Evolutionary conservation across 1,140 invertebrate genomes (phyloP).

Genomic region (Monochamus saltuarius): DNA sequence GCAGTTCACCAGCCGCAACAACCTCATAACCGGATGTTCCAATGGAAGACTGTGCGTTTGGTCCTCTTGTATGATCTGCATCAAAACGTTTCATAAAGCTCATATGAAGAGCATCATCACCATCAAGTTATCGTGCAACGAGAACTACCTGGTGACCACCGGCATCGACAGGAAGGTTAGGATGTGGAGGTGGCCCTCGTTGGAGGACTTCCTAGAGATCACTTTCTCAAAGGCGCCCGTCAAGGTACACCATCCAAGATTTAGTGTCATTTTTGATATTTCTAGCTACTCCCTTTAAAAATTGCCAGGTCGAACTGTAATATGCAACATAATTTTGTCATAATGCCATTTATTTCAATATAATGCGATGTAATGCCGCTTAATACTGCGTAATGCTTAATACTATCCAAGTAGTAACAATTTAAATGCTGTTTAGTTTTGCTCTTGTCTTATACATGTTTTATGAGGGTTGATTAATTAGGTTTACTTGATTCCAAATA

Average conservation of each 20-base stretch:
- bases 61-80: not conserved
- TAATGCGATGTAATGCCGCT: too few relatives aligned
- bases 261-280: too few relatives aligned
- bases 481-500: too few relatives aligned
- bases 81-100: not conserved
- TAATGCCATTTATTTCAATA: too few relatives aligned
- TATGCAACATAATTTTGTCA: not conserved
- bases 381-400: too few relatives aligned
- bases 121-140: slow-evolving; percentile 13
- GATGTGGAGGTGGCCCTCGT: slow-evolving; percentile 13
- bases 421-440: too few relatives aligned
- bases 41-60: slow-evolving; percentile 9
- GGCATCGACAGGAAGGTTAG: slow-evolving; percentile 14
- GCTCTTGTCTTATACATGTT: too few relatives aligned
- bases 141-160: slow-evolving; percentile 13
- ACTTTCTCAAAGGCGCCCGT: not conserved
- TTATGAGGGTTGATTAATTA: too few relatives aligned
- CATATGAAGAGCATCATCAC: slow-evolving; percentile 11
- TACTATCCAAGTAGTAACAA: too few relatives aligned
- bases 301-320: too few relatives aligned
- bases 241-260: slow-evolving; percentile 6
- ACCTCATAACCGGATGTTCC: slow-evolving; percentile 21
- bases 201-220: slow-evolving; percentile 8
- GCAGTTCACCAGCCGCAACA: slow-evolving; percentile 12
- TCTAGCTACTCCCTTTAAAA: too few relatives aligned